Evolutionary conservation across 2,113 vertebrate genomes (phyloP).

Genomic region (Danionella cerebrum): DNA sequence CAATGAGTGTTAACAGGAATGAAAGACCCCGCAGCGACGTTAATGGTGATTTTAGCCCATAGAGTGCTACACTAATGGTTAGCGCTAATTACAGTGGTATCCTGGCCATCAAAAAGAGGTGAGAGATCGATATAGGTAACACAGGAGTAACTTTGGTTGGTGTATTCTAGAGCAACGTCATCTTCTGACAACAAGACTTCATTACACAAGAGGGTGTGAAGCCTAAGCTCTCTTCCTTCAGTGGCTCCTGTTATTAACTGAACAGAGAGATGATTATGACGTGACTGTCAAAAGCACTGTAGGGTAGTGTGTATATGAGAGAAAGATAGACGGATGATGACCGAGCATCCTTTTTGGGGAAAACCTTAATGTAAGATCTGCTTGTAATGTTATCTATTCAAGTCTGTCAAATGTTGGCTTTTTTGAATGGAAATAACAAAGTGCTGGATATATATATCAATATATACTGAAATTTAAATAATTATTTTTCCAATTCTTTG

Average conservation of each 20-base stretch:
- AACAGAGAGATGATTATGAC: constrained; percentile 7
- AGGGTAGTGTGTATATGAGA: background rate
- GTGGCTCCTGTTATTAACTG: background rate
- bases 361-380: no score
- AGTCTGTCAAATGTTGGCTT: no score
- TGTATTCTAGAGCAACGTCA: constrained; percentile 38
- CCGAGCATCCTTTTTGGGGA: no score
- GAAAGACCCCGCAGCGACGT: constrained; percentile 64
- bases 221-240: constrained; percentile 32
- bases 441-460: no score
- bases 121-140: constrained; percentile 70
- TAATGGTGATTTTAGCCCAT: constrained; percentile 67
- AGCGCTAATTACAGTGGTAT: constrained; percentile 68
- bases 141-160: constrained; percentile 54
- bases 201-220: constrained; percentile 27
- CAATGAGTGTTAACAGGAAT: constrained; percentile 58
- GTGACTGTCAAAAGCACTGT: background rate
- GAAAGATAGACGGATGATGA: constrained; percentile 8
- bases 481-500: no score
- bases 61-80: constrained; percentile 69
- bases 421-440: no score
- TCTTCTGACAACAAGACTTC: constrained; percentile 54
- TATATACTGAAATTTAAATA: no score
- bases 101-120: constrained; percentile 61
- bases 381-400: no score